These are phyloP conservation scores for Meghimatium bilineatum DNA, from an alignment of 2,888 invertebrate species.

Conservation along the genomic window DNA sequence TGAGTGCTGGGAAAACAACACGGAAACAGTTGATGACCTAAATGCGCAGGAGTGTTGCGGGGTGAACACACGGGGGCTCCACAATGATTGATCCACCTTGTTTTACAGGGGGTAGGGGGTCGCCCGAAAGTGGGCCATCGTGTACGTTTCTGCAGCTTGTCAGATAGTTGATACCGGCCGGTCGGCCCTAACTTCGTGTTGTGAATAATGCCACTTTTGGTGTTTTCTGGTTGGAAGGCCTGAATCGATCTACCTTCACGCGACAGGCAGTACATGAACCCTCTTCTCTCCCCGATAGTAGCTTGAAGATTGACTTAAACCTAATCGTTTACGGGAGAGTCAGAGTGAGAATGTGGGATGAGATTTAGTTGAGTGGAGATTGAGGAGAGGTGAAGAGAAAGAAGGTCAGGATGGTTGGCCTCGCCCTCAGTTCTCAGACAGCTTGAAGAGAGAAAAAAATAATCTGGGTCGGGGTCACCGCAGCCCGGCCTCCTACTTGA, in stretches of 20 bases:
- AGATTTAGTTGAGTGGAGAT: not conserved
- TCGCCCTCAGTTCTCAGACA: constrained; percentile 1
- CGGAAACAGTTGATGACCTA: no score
- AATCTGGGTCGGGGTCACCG: constrained; percentile 32
- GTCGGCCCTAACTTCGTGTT: not conserved
- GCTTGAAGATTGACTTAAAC: not conserved
- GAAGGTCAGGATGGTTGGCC: constrained; percentile 10
- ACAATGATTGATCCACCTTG: no score
- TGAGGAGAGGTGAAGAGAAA: not conserved
- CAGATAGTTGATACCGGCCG: not conserved
- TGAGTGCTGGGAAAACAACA: no score
- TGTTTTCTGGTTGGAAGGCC: not conserved
- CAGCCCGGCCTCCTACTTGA: not conserved
- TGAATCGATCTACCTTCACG: not conserved
- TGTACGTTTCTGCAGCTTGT: not conserved
- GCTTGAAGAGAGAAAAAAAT: no score
- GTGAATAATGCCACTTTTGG: not conserved
- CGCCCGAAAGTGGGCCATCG: not conserved
- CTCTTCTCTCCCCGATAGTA: not conserved
- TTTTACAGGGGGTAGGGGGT: not conserved
- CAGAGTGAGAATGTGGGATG: not conserved
- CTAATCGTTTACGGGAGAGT: not conserved
- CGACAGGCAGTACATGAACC: not conserved
- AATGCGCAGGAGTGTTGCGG: no score
- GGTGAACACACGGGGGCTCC: no score